A percentile compares a stretch with the other conserved stretches of the same genome.
These are phyloP conservation scores for Anhinga anhinga DNA, from an alignment of 2,113 vertebrate species.

Conservation along the genomic window DNA sequence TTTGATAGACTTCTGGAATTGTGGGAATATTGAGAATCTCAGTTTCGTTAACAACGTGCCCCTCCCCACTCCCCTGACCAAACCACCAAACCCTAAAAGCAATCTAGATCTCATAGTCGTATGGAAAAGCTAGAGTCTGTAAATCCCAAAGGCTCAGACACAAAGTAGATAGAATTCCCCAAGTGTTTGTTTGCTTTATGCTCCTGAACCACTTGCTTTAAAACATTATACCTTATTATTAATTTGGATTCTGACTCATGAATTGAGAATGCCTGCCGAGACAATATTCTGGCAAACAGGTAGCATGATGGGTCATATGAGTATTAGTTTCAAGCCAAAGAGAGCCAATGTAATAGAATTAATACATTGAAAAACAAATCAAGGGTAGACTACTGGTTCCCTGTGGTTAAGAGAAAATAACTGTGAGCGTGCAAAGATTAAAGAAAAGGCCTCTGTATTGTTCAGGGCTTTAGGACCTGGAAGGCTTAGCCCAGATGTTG, in stretches of 20 bases:
- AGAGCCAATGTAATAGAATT: neutral
- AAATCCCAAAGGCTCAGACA: neutral
- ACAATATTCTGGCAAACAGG: conserved; percentile 35
- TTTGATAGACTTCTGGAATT: neutral
- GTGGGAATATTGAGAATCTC: neutral
- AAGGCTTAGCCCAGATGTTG: neutral
- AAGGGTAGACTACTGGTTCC: conserved; percentile 14
- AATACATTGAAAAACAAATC: conserved; percentile 3
- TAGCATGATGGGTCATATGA: conserved; percentile 57
- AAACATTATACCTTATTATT: neutral
- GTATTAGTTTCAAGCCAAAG: conserved; percentile 46
- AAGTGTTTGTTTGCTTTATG: neutral
- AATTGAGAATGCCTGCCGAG: neutral
- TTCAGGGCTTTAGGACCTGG: neutral
- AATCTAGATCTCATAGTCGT: accelerated
- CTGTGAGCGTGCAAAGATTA: neutral
- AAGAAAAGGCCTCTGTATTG: neutral
- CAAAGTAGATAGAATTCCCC: neutral
- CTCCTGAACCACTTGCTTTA: neutral
- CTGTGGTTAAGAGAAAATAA: conserved; percentile 25
- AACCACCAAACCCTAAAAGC: neutral
- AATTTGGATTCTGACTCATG: neutral
- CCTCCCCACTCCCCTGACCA: neutral
- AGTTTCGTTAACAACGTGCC: neutral
- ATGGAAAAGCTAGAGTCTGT: neutral